Evolutionary conservation across 2,888 invertebrate species (phyloP), one percentile per base, ranked within the genome.

Genomic region (Loripinus fragilis): DNA sequence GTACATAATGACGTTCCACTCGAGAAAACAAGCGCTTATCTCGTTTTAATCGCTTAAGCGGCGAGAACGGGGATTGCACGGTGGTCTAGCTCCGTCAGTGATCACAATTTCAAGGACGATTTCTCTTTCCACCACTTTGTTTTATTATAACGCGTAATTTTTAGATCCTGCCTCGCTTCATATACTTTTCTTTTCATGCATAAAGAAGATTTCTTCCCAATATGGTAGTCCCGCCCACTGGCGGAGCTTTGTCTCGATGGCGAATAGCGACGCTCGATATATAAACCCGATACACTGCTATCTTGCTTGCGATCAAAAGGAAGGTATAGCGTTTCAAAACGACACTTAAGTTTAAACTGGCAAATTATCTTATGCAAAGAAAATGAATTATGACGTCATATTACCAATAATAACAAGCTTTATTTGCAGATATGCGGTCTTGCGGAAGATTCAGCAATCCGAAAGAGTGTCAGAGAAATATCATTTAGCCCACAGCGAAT

Each of bases 61-160:
- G 50, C 52, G 68, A 74, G 70, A 66, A 70, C 65, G 50, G 67
- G 20, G 68, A 67, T 78, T 23, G 71, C 78, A 74, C 76, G 83
- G 80, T 83, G 83, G 83, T 83, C 83, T 70, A 52, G 35, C 41
- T 28, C 71, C 50, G 71, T 74, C 77, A 80, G 71, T 84, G 84
- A 81, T 73, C 84, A 75, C 81, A 65, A 84, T 84, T 84, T 84
- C 81, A 74, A 74, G 84, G 79, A 74, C 84, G 81, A 84, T 81
- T 84, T 84, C 84, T 75, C 69, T 71, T 84, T 84, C 84, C 84
- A 84, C 84, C 75, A 77, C 79, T 79, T 84, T 84, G 84, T 84
- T 84, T 84, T 84, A 84, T 84, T 84, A 77, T 80, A 81, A 70
- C 72, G 73, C 66, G 79, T 81, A 81, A 81, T 84, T 76, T 79